Evolutionary conservation across 2,113 vertebrate species (phyloP).

Genomic region (Oryzias curvinotus): DNA sequence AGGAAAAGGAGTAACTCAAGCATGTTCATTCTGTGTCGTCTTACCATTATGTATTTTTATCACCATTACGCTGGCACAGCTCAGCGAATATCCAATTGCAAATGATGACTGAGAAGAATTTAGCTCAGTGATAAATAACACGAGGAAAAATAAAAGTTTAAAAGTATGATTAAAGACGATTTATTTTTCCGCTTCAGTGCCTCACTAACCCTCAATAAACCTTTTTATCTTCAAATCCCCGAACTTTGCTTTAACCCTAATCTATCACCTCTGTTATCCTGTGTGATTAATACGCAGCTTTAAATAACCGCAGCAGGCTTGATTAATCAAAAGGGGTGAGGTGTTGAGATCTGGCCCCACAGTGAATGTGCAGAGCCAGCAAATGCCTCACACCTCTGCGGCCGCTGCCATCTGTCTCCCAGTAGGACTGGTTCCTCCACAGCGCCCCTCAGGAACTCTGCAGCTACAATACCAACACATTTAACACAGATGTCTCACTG

Average conservation of each 20-base stretch:
- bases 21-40: slow-evolving; percentile 1
- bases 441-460: slow-evolving; percentile 47
- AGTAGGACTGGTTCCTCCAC: slow-evolving; percentile 58
- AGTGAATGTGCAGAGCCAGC: slow-evolving; percentile 76
- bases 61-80: slow-evolving; percentile 10
- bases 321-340: slow-evolving; percentile 75
- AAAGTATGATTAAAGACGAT: slow-evolving; percentile 5
- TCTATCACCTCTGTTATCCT: slow-evolving; percentile 72
- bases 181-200: slow-evolving; percentile 17
- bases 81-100: slow-evolving; percentile 27
- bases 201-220: slow-evolving; percentile 36
- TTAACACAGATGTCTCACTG: slow-evolving; percentile 52
- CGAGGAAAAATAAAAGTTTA: neutral
- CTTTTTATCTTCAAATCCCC: slow-evolving; percentile 51
- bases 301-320: slow-evolving; percentile 76
- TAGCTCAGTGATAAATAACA: slow-evolving; percentile 1
- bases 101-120: slow-evolving; percentile 27
- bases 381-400: slow-evolving; percentile 65
- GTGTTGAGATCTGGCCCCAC: slow-evolving; percentile 71
- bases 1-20: slow-evolving; percentile 24
- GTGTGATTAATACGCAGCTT: slow-evolving; percentile 79
- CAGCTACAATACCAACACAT: slow-evolving; percentile 54
- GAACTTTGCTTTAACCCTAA: slow-evolving; percentile 80
- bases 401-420: slow-evolving; percentile 79
- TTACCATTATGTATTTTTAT: slow-evolving; percentile 27